These are phyloP conservation scores for Cephus cinctus DNA, from an alignment of 1,140 invertebrate species.

Conservation along the genomic window DNA sequence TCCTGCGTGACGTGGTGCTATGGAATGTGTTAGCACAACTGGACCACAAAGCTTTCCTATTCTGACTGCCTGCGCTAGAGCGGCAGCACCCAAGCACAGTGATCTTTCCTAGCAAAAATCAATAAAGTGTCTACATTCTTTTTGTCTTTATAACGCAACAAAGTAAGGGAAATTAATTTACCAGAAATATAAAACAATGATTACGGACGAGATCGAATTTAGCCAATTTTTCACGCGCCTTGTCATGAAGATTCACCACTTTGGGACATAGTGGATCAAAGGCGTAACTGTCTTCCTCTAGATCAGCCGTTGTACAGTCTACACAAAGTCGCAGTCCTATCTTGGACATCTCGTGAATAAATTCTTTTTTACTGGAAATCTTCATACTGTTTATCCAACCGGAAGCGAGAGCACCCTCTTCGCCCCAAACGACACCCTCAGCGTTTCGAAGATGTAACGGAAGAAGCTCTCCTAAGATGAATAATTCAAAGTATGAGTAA, in stretches of 20 bases:
- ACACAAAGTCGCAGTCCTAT: conserved; percentile 30
- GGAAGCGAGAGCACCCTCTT: conserved; percentile 63
- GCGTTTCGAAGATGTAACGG: conserved; percentile 65
- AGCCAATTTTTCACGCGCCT: conserved; percentile 57
- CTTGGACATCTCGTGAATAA: conserved; percentile 41
- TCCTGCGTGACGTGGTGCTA: conserved; percentile 71
- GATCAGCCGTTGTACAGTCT: conserved; percentile 16
- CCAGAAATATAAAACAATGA: conserved; percentile 63
- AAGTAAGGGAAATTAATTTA: conserved; percentile 31
- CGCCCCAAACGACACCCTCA: conserved; percentile 61
- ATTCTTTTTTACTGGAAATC: conserved; percentile 30
- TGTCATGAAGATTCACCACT: conserved; percentile 67
- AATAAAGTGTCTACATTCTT: background rate
- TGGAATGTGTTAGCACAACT: conserved; percentile 73
- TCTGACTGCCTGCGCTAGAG: conserved; percentile 65
- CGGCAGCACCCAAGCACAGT: conserved; percentile 72
- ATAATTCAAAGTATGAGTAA: conserved; percentile 6
- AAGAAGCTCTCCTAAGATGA: conserved; percentile 61
- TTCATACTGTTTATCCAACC: conserved; percentile 77
- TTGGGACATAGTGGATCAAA: conserved; percentile 70
- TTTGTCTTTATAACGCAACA: background rate
- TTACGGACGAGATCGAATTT: conserved; percentile 61
- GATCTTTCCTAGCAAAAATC: conserved; percentile 65
- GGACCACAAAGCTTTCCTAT: conserved; percentile 66
- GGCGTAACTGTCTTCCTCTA: conserved; percentile 34